A percentile compares a stretch with the other conserved stretches of the same genome.
phyloP scores from a whole-genome alignment of 2,797 vertebrate genomes.

The Anas capensis region DNA sequence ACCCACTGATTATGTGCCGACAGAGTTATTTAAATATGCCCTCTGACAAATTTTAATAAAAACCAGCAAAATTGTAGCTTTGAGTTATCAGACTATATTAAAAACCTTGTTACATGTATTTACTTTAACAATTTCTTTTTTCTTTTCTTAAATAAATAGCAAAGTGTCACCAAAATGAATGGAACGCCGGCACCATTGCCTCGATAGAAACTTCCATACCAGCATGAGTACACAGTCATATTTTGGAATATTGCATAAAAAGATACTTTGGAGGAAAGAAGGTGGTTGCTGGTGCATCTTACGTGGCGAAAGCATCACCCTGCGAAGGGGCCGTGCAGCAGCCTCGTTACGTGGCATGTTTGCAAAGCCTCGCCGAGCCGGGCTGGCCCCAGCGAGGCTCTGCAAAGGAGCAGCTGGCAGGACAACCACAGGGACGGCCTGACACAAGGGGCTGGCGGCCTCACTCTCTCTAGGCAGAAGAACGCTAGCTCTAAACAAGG shows the following conservation, averaged over 20 bases:
- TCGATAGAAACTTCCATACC: background rate
- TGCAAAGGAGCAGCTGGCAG: background rate
- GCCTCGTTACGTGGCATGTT: background rate
- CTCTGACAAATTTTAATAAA: conserved; percentile 11
- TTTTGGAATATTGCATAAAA: conserved; percentile 45
- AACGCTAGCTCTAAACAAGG: background rate
- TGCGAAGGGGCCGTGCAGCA: fast-evolving
- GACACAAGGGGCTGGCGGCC: background rate
- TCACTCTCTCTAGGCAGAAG: background rate
- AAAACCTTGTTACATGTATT: conserved; percentile 30
- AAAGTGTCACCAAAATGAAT: conserved; percentile 41
- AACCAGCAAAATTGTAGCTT: background rate
- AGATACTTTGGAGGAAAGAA: conserved; percentile 22
- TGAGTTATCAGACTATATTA: conserved; percentile 38
- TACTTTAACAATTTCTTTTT: background rate
- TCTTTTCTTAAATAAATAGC: conserved; percentile 61
- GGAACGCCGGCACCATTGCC: background rate
- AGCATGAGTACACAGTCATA: conserved; percentile 8
- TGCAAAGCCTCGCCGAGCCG: background rate
- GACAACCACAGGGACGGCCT: background rate
- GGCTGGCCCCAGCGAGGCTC: background rate
- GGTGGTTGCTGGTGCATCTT: conserved; percentile 4
- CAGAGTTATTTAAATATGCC: background rate
- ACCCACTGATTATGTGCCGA: background rate
- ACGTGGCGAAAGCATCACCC: background rate